Conservation (phyloP, 2,113 vertebrate species). For the Chlamydotis undulata region DNA sequence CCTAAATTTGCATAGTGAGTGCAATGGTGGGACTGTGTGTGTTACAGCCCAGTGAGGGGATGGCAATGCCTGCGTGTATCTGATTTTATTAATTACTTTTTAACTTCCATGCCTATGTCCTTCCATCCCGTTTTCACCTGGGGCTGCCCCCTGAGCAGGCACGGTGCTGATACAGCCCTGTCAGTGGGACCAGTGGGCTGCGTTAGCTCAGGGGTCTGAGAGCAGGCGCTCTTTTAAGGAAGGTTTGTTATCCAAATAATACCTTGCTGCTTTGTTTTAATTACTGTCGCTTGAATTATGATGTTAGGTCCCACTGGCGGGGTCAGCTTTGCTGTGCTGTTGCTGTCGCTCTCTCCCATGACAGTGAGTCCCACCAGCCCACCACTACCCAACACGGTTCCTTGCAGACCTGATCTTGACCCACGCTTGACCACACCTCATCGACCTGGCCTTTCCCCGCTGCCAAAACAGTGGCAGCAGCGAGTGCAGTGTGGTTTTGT, state of each 20-base stretch:
- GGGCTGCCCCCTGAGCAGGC: background rate
- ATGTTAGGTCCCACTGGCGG: background rate
- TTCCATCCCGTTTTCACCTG: background rate
- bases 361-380: too few relatives aligned
- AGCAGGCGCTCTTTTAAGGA: background rate
- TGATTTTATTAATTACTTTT: background rate
- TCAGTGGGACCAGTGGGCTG: background rate
- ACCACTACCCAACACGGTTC: too few relatives aligned
- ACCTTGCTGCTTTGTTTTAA: background rate
- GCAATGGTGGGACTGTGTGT: background rate
- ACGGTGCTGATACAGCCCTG: background rate
- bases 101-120: background rate
- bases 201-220: background rate
- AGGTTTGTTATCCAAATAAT: background rate
- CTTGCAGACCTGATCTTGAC: background rate
- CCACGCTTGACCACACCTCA: background rate
- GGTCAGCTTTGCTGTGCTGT: background rate
- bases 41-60: background rate
- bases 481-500: rapidly evolving
- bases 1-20: background rate
- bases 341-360: background rate
- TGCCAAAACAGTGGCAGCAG: background rate
- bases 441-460: background rate
- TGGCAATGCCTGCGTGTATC: background rate
- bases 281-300: background rate